Evolutionary conservation across 2,888 invertebrate genomes (phyloP).

Genomic region (Strigamia transsilvanica): DNA sequence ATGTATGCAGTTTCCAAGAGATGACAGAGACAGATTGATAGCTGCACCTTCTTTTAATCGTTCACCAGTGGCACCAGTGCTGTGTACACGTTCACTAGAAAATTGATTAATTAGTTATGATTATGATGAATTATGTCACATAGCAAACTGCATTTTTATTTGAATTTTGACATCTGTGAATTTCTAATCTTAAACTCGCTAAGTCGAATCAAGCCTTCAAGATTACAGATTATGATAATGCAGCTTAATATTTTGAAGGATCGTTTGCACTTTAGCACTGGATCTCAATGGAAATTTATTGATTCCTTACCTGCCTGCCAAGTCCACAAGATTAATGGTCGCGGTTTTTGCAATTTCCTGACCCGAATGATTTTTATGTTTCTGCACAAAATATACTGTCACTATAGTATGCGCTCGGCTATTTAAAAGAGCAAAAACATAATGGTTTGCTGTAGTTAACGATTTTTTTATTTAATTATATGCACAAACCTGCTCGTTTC

Average conservation of each 20-base stretch:
- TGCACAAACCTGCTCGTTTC: constrained; percentile 66
- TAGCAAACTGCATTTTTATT: background rate
- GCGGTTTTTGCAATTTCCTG: constrained; percentile 68
- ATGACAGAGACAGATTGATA: constrained; percentile 69
- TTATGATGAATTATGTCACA: background rate
- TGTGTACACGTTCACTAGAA: constrained; percentile 68
- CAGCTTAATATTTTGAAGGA: constrained; percentile 39
- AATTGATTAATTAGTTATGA: background rate
- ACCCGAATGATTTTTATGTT: constrained; percentile 66
- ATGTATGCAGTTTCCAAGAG: constrained; percentile 68
- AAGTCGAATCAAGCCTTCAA: background rate
- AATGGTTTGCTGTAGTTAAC: background rate
- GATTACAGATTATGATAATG: constrained; percentile 7
- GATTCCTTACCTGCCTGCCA: constrained; percentile 67
- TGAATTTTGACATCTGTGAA: background rate
- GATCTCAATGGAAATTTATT: constrained; percentile 36
- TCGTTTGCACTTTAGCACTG: background rate
- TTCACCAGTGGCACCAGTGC: constrained; percentile 69
- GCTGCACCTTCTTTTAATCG: constrained; percentile 70
- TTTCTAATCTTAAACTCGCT: background rate
- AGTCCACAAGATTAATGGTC: constrained; percentile 69
- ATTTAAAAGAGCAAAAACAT: constrained; percentile 13
- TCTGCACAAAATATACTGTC: constrained; percentile 68
- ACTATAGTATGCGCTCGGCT: constrained; percentile 70
- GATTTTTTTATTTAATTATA: constrained; percentile 20